Conservation (phyloP, 1,140 invertebrate genomes). For the Drosophila lini region DNA sequence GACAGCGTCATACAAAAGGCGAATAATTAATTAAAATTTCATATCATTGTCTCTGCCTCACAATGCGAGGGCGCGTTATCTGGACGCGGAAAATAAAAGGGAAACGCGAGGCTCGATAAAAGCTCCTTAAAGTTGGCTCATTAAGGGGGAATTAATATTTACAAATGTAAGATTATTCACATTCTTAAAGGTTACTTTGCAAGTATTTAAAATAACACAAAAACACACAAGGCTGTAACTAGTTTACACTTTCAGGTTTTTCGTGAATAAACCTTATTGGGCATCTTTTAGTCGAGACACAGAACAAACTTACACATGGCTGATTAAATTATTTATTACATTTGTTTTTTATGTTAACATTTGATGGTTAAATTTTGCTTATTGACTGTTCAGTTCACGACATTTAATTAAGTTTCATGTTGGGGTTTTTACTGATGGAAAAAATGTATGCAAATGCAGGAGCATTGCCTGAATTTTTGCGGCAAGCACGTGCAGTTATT, state of each 20-base stretch:
- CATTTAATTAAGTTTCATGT: constrained; percentile 36
- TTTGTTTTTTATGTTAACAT: neutral
- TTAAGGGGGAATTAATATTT: neutral
- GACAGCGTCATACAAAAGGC: neutral
- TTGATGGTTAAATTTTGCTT: constrained; percentile 7
- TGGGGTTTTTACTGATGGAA: neutral
- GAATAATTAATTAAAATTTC: constrained; percentile 28
- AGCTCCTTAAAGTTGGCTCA: neutral
- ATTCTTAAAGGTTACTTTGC: neutral
- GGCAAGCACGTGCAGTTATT: neutral
- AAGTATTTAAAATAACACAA: neutral
- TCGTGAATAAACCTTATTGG: neutral
- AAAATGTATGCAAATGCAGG: constrained; percentile 9
- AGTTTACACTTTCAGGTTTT: constrained; percentile 10
- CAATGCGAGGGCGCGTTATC: neutral
- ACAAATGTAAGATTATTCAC: neutral
- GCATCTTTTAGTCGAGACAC: constrained; percentile 14
- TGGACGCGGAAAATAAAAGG: neutral
- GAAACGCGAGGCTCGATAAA: neutral
- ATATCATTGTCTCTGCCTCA: constrained; percentile 3
- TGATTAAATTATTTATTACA: constrained; percentile 9
- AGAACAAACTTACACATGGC: neutral
- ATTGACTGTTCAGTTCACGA: constrained; percentile 31
- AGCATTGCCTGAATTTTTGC: neutral
- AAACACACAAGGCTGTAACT: neutral